phyloP scores from a whole-genome alignment of 2,888 invertebrate genomes.

The Eupithecia pulchellata region DNA sequence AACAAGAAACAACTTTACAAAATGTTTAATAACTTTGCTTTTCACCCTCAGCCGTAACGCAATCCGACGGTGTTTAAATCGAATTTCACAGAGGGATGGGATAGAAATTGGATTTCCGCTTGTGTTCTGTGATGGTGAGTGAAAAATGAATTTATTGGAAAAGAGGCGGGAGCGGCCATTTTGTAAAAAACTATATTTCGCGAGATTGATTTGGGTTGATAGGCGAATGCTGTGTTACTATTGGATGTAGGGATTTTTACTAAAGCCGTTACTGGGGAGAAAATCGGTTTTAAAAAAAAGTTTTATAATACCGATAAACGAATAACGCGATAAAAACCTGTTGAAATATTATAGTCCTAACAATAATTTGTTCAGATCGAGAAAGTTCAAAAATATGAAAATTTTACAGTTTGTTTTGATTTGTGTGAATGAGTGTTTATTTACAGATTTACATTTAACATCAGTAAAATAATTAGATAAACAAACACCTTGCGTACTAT shows the following conservation, averaged over 20 bases:
- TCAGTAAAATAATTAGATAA: no score
- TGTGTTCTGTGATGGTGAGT: slow-evolving; percentile 28
- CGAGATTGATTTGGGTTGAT: slow-evolving; percentile 2
- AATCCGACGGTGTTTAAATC: slow-evolving; percentile 23
- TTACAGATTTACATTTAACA: neutral
- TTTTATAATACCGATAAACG: no score
- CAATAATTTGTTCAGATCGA: no score
- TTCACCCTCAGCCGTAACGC: neutral
- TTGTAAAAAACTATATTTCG: slow-evolving; percentile 15
- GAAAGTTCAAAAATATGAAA: no score
- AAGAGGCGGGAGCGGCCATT: slow-evolving; percentile 10
- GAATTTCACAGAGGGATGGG: slow-evolving; percentile 14
- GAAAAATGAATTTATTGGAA: slow-evolving; percentile 30
- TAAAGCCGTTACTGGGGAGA: neutral
- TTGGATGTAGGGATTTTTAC: neutral
- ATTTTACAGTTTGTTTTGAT: no score
- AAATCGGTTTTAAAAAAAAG: neutral
- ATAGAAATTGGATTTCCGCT: slow-evolving; percentile 32
- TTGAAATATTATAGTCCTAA: no score
- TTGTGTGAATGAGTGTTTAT: neutral
- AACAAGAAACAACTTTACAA: neutral
- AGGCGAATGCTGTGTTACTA: neutral
- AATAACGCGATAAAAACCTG: no score
- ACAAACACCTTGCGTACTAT: no score
- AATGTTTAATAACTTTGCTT: slow-evolving; percentile 3